Evolutionary conservation across 2,797 vertebrate genomes (phyloP).

Genomic region (Coendou prehensilis): DNA sequence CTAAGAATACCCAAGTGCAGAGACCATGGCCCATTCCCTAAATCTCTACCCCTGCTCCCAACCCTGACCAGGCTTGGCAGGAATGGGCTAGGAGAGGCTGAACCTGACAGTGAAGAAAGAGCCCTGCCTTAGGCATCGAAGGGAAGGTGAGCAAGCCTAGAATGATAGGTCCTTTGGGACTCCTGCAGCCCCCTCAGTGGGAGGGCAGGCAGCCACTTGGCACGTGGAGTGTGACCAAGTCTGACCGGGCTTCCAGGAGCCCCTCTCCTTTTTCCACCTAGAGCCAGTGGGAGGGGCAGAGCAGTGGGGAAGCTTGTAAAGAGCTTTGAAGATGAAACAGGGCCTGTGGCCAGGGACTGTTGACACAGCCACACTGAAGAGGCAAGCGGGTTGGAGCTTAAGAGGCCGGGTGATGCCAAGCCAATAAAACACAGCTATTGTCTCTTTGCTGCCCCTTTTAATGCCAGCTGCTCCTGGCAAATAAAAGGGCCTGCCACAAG

Average conservation of each 20-base stretch:
- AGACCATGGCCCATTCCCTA: background rate
- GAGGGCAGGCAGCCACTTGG: background rate
- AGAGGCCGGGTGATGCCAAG: constrained; percentile 81
- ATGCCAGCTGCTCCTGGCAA: constrained; percentile 59
- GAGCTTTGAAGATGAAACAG: constrained; percentile 86
- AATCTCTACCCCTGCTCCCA: background rate
- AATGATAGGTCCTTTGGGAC: background rate
- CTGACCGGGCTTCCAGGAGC: background rate
- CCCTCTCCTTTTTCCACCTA: background rate
- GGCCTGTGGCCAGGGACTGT: constrained; percentile 64
- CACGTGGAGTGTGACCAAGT: background rate
- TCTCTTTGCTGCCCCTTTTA: constrained; percentile 74
- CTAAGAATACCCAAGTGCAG: background rate
- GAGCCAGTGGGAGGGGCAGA: constrained; percentile 46
- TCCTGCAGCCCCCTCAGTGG: background rate
- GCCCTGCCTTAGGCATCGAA: background rate
- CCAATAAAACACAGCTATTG: constrained; percentile 83
- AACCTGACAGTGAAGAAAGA: background rate
- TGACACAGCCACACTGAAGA: constrained; percentile 77
- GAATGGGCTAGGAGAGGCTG: background rate
- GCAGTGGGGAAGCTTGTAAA: constrained; percentile 78
- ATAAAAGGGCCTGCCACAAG: constrained; percentile 79
- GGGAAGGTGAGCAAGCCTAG: background rate
- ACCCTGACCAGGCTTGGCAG: background rate
- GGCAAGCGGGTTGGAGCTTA: constrained; percentile 69